These are phyloP conservation scores for Capromys pilorides DNA, from an alignment of 2,797 vertebrate genomes.

Conservation along the genomic window DNA sequence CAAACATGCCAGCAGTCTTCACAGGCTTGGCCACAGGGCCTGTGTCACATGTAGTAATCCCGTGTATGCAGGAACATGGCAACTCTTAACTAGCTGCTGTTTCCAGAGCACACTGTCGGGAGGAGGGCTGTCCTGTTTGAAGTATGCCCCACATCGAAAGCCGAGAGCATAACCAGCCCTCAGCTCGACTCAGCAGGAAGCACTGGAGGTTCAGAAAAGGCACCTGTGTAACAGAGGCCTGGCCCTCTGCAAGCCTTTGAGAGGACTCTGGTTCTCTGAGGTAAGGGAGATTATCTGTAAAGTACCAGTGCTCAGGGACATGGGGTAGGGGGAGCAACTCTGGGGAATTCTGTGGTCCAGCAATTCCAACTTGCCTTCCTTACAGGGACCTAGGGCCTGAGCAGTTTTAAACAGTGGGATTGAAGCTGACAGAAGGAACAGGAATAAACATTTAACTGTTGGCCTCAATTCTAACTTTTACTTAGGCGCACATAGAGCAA, in stretches of 20 bases:
- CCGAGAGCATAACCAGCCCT: neutral
- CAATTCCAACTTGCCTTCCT: neutral
- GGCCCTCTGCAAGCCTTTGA: neutral
- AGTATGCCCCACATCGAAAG: neutral
- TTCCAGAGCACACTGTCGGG: neutral
- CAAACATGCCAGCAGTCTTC: neutral
- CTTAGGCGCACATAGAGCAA: neutral
- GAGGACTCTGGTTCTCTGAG: neutral
- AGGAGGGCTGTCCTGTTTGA: neutral
- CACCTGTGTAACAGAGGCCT: accelerated
- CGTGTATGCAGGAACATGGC: neutral
- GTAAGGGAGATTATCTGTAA: neutral
- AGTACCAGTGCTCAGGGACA: neutral
- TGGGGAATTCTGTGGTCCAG: neutral
- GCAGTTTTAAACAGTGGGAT: neutral
- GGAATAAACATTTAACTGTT: neutral
- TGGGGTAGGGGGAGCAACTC: too few relatives aligned
- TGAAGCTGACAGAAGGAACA: accelerated
- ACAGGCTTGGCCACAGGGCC: neutral
- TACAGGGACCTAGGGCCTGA: neutral
- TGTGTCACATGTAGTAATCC: neutral
- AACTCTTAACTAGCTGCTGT: neutral
- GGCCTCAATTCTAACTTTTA: neutral
- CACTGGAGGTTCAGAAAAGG: neutral
- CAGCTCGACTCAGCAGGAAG: neutral